Conservation (phyloP, 1,140 invertebrate species). For the Drosophila ambigua region DNA sequence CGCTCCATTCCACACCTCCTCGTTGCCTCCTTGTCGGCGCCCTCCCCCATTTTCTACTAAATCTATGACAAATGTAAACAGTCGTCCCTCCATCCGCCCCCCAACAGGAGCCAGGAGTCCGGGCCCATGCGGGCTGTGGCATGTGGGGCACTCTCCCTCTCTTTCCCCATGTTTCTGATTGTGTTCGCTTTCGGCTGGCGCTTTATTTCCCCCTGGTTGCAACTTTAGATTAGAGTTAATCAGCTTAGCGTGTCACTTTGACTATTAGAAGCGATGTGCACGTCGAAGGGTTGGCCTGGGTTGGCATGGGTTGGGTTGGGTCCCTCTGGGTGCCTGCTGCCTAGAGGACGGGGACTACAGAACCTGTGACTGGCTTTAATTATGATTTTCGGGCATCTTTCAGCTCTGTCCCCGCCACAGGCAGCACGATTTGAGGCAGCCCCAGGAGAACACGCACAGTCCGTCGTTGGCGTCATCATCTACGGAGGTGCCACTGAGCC, state of each 20-base stretch:
- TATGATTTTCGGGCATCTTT: too few relatives aligned
- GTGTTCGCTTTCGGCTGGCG: slow-evolving; percentile 22
- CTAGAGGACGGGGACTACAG: too few relatives aligned
- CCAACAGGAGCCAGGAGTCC: slow-evolving; percentile 2
- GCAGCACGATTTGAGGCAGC: too few relatives aligned
- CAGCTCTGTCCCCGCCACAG: too few relatives aligned
- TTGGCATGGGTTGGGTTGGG: too few relatives aligned
- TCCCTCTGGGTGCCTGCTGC: too few relatives aligned
- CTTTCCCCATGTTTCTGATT: slow-evolving; percentile 16
- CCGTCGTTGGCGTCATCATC: too few relatives aligned
- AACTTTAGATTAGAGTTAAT: slow-evolving; percentile 77
- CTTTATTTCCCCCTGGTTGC: slow-evolving; percentile 37
- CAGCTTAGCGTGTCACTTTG: slow-evolving; percentile 78
- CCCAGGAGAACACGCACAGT: too few relatives aligned
- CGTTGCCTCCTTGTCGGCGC: neutral
- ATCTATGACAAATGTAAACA: slow-evolving; percentile 81
- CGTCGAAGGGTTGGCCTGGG: slow-evolving; percentile 48
- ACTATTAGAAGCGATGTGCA: slow-evolving; percentile 67
- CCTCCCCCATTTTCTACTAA: slow-evolving; percentile 28
- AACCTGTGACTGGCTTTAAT: too few relatives aligned
- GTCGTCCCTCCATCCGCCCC: slow-evolving; percentile 11
- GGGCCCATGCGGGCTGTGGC: slow-evolving; percentile 43
- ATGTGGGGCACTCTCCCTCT: slow-evolving; percentile 16
- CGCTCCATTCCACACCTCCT: slow-evolving; percentile 14
- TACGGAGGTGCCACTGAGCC: too few relatives aligned